Conservation (phyloP, 2,888 invertebrate species). For the Emmelina monodactyla region DNA sequence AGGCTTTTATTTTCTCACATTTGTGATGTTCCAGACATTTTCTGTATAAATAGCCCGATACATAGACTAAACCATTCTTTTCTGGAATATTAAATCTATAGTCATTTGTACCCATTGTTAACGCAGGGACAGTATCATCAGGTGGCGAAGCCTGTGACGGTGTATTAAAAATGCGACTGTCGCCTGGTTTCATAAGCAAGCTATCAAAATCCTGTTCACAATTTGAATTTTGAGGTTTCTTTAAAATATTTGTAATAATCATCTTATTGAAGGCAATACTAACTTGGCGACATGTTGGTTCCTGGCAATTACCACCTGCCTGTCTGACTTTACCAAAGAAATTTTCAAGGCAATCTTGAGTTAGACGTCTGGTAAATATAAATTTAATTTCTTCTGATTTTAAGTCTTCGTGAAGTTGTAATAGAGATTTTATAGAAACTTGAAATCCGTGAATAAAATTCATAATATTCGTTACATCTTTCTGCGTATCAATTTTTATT, state of each 20-base stretch:
- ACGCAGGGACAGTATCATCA: constrained; percentile 1
- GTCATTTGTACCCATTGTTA: constrained; percentile 10
- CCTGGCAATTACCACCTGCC: constrained; percentile 8
- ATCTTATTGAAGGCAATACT: constrained; percentile 11
- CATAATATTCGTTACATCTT: constrained; percentile 8
- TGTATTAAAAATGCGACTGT: constrained; percentile 6
- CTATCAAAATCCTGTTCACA: constrained; percentile 10
- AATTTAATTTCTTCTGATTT: constrained; percentile 11
- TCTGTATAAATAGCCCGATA: too few species aligned
- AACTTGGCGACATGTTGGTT: constrained; percentile 13
- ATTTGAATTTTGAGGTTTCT: constrained; percentile 7
- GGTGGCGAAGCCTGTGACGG: constrained; percentile 1
- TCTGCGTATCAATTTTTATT: constrained; percentile 5
- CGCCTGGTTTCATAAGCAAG: constrained; percentile 8
- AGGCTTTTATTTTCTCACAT: constrained; percentile 10
- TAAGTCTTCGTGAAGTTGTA: constrained; percentile 13
- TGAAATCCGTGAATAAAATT: constrained; percentile 14
- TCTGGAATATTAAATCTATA: constrained; percentile 12
- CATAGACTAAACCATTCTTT: constrained; percentile 10
- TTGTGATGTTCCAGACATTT: too few species aligned
- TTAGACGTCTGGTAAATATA: constrained; percentile 13
- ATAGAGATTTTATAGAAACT: constrained; percentile 14
- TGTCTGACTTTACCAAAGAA: constrained; percentile 14
- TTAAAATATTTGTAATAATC: constrained; percentile 8
- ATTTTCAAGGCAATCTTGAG: constrained; percentile 10